These are phyloP conservation scores for Arizona elegans DNA, from an alignment of 2,113 vertebrate species.

Conservation along the genomic window DNA sequence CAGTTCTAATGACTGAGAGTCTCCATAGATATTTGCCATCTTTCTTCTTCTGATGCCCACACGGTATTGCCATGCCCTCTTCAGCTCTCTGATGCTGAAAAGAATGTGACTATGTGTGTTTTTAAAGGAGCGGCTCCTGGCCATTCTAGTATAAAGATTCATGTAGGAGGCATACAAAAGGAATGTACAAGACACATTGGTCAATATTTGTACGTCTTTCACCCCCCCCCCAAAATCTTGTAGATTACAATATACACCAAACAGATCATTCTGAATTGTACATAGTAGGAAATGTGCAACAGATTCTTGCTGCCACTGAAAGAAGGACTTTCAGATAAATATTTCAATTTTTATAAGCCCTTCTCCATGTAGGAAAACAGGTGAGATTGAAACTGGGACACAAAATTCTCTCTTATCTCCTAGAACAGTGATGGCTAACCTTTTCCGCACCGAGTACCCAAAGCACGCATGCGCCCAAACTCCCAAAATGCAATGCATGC, in stretches of 20 bases:
- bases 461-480: no score
- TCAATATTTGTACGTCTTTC: not conserved
- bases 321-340: not conserved
- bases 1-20: not conserved
- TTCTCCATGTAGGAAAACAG: not conserved
- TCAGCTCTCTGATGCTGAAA: not conserved
- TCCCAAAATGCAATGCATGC: no score
- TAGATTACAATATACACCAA: not conserved
- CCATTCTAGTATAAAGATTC: not conserved
- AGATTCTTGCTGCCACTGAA: not conserved
- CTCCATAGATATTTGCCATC: not conserved
- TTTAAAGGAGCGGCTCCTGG: not conserved
- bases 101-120: not conserved
- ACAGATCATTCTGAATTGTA: not conserved
- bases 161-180: not conserved
- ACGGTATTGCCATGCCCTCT: not conserved
- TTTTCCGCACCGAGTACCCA: no score
- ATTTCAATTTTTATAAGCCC: not conserved
- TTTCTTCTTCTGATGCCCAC: not conserved
- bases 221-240: not conserved
- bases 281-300: not conserved
- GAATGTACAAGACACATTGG: not conserved
- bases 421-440: no score
- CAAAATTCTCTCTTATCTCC: not conserved
- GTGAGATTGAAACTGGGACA: not conserved